Conservation (phyloP, 2,113 vertebrate species). For the Cricetomys ansorgei region DNA sequence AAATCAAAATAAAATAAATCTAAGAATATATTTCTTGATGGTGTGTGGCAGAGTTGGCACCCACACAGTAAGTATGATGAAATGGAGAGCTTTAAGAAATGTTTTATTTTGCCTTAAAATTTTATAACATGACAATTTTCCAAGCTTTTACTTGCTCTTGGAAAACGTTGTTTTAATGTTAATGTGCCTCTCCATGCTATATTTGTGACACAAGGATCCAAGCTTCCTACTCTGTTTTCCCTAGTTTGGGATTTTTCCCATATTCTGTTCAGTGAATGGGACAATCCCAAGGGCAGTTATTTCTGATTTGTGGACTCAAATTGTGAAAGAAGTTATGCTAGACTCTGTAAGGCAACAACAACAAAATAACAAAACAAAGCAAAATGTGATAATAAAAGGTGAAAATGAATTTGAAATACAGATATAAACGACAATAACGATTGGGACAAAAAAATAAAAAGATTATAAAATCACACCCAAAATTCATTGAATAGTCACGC, state of each 20-base stretch:
- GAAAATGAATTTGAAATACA: neutral
- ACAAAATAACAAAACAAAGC: neutral
- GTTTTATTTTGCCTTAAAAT: neutral
- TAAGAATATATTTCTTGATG: neutral
- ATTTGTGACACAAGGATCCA: neutral
- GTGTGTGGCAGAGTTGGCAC: neutral
- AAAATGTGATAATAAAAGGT: neutral
- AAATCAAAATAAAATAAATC: neutral
- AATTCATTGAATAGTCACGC: neutral
- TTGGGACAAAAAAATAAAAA: neutral
- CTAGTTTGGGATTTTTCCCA: neutral
- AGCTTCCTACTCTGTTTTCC: neutral
- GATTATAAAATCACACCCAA: neutral
- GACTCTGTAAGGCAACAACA: neutral
- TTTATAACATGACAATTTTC: neutral
- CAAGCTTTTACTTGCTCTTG: neutral
- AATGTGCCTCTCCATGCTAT: neutral
- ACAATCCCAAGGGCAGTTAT: neutral
- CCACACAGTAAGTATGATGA: neutral
- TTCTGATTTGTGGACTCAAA: neutral
- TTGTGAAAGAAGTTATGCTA: neutral
- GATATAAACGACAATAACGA: neutral
- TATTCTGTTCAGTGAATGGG: neutral
- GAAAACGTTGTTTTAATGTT: conserved; percentile 5
- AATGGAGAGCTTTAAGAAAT: neutral